A percentile compares a stretch with the other conserved stretches of the same genome.
Evolutionary conservation across 2,888 invertebrate species (phyloP).

Genomic region (Oeneis ivallda): DNA sequence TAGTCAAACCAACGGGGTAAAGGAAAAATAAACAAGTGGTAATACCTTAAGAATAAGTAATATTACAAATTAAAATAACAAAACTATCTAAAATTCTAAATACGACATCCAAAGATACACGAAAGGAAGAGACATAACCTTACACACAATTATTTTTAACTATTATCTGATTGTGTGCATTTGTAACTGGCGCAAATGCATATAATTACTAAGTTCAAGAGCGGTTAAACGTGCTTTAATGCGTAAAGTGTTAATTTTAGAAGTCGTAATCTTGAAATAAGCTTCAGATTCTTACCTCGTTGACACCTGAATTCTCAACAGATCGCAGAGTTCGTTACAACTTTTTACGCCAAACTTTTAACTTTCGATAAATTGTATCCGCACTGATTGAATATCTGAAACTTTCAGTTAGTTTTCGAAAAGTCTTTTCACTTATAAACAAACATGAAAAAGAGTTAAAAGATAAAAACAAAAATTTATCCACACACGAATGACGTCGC

Average conservation of each 20-base stretch:
- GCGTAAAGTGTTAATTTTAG: constrained; percentile 61
- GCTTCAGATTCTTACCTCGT: constrained; percentile 79
- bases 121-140: constrained; percentile 69
- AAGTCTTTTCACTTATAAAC: constrained; percentile 69
- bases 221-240: constrained; percentile 47
- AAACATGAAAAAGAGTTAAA: constrained; percentile 68
- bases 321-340: constrained; percentile 78
- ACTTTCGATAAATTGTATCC: constrained; percentile 61
- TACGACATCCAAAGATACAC: constrained; percentile 40
- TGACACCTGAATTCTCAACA: constrained; percentile 80
- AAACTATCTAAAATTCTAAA: neutral
- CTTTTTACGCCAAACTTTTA: constrained; percentile 74
- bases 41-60: neutral
- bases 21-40: neutral
- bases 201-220: constrained; percentile 45
- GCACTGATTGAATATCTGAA: constrained; percentile 56
- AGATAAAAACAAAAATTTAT: constrained; percentile 75
- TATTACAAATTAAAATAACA: neutral
- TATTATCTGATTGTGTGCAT: constrained; percentile 54
- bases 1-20: constrained; percentile 27
- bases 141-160: constrained; percentile 72
- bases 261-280: constrained; percentile 65
- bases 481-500: constrained; percentile 73
- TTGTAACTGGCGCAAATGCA: constrained; percentile 26
- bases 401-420: constrained; percentile 59